Evolutionary conservation across 2,797 vertebrate genomes (phyloP), one percentile per base, ranked within the genome.

Genomic region (Eospalax fontanierii): DNA sequence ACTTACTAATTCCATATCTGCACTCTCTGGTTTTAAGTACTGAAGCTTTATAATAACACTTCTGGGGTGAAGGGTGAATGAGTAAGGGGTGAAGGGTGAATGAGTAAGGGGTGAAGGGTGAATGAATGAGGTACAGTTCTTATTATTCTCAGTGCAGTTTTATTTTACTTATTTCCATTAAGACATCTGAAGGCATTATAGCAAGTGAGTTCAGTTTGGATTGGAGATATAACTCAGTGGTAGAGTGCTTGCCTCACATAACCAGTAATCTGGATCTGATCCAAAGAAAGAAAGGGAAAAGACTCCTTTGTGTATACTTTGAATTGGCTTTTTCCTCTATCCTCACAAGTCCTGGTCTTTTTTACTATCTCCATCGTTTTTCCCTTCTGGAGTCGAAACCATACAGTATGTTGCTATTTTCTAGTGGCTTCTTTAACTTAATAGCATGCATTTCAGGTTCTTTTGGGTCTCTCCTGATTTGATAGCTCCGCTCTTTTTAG

Each of bases 121-220:
- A 14, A 7, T 30, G 4, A 22, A 15, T 26, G 63, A 94, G 10
- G 30, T 75, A 78, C 16, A 79, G 74, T 66, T 6, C 76, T 86
- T 78, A 28, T 57, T 83, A 6, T 92, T 76, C 63, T 70, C 14
- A 43, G 50, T 14, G 24, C 28, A 38, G 9, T 89, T 82, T 78
- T 82, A 79, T 68, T 75, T 70, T 91, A 73, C 90, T 38, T 92
- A 35, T 38, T 79, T 84, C 59, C 26, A 0, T 82, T 73, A 86
- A 95, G 81, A 54, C 35, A 4, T 26, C 7, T 35, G 9, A 18
- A 73, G 54, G n/a, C 63, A 19, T 71, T 83, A 59, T 87, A 75
- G 74, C n/a, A 57, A 26, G 9, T 38, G 10, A 19, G 35, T 57
- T 38, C 15, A 22, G 16, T 43, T 46, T 90, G 54, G 66, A 35